Conservation (phyloP, 2,113 vertebrate species). For the pig (Sus scrofa) region DNA sequence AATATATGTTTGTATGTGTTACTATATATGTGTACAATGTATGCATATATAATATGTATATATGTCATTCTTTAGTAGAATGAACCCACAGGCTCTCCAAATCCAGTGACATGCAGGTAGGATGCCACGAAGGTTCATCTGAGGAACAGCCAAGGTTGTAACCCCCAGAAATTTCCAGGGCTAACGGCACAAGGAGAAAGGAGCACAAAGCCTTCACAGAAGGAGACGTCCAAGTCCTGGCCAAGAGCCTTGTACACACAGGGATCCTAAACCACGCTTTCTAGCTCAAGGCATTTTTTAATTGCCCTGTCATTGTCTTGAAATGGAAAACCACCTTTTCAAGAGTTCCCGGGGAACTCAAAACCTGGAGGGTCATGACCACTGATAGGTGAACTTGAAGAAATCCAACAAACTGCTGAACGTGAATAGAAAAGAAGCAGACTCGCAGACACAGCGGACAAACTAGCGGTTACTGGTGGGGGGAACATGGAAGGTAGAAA, state of each 20-base stretch:
- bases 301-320: background rate
- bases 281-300: too few relatives aligned
- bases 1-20: too few relatives aligned
- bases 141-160: background rate
- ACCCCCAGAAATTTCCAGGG: background rate
- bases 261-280: background rate
- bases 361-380: background rate
- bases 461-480: too few relatives aligned
- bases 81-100: background rate
- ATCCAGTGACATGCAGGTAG: background rate
- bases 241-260: fast-evolving
- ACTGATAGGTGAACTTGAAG: too few relatives aligned
- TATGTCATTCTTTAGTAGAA: too few relatives aligned
- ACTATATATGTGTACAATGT: too few relatives aligned
- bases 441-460: too few relatives aligned
- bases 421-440: too few relatives aligned
- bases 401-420: too few relatives aligned
- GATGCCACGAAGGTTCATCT: too few relatives aligned
- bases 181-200: background rate
- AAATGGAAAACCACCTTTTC: background rate
- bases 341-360: background rate
- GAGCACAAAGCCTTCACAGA: background rate
- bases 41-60: too few relatives aligned
- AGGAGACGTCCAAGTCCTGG: background rate
- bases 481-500: too few relatives aligned